These are phyloP conservation scores for Plagiodera versicolora DNA, from an alignment of 2,888 invertebrate species.

Conservation along the genomic window DNA sequence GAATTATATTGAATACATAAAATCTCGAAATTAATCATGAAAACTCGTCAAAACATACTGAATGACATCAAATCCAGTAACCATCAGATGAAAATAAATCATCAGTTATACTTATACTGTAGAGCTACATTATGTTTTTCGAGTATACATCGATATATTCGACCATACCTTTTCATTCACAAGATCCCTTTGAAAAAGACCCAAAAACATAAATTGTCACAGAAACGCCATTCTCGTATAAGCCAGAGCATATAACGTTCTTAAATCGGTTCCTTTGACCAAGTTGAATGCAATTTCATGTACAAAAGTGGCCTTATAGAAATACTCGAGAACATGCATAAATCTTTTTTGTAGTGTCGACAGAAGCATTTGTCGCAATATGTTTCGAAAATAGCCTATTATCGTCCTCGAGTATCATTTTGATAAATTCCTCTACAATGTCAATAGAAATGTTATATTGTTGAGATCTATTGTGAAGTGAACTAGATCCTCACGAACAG, in stretches of 20 bases:
- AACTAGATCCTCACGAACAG: slow-evolving; percentile 18
- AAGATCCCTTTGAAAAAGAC: slow-evolving; percentile 21
- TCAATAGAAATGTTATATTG: slow-evolving; percentile 29
- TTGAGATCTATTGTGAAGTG: slow-evolving; percentile 21
- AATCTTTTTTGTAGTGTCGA: slow-evolving; percentile 42
- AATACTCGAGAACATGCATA: slow-evolving; percentile 39
- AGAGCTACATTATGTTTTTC: not conserved
- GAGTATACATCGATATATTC: slow-evolving; percentile 19
- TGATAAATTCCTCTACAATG: slow-evolving; percentile 36
- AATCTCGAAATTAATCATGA: too few species aligned
- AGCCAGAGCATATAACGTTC: slow-evolving; percentile 15
- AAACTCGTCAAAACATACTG: too few species aligned
- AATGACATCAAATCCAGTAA: not conserved
- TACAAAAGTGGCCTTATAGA: slow-evolving; percentile 40
- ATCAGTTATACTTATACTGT: not conserved
- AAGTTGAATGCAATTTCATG: slow-evolving; percentile 39
- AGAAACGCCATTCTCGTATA: slow-evolving; percentile 25
- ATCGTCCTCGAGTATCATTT: slow-evolving; percentile 45
- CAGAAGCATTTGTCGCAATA: slow-evolving; percentile 42
- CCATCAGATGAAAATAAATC: not conserved
- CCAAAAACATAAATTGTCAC: slow-evolving; percentile 29
- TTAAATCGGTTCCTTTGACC: slow-evolving; percentile 35
- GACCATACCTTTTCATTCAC: slow-evolving; percentile 12
- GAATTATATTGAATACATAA: too few species aligned
- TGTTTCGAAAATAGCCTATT: slow-evolving; percentile 43